Base-by-base conservation (phyloP, 2,888 invertebrate genomes). In the Seira ritae region DNA sequence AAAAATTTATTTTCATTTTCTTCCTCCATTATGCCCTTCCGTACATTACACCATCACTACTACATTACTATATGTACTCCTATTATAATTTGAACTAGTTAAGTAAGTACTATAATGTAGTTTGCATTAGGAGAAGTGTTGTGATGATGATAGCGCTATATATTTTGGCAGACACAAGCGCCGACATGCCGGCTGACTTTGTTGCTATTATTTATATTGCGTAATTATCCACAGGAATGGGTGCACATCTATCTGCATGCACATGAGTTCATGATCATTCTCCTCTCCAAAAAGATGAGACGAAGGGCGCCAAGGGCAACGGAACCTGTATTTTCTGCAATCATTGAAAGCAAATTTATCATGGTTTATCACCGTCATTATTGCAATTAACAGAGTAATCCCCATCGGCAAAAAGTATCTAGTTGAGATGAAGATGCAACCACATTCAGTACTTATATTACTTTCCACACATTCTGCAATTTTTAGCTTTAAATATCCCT, bases 231-330 rank as follows among this genome's bases (percentile, higher is more conserved):
- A 10, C 22, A 20, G 20, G 4, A 55, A 17, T 55, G 55, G 55
- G 20, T 62, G 62, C 62, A 62, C 20, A 20, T 50, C 42, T 4
- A 42, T 4, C 62, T 62, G 62, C 22, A 20, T 62, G 62, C 55
- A 55, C 55, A 62, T 20, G 20, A n/a, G n/a, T n/a, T n/a, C n/a
- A n/a, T 55, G n/a, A 55, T 55, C 55, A 55, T 55, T 12, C 3
- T 55, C 12, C 55, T 55, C 17, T n/a, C 55, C 55, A 46, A 42
- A 65, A n/a, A 77, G 66, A 71, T 65, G 46, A 66, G n/a, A 67
- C n/a, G 50, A 37, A 77, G 77, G 82, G 68, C 82, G 82, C 82
- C 82, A 82, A 62, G 55, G 82, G 82, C 82, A 82, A 77, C 82
- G 82, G 82, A 82, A 82, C 82, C 77, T 69, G 82, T 73, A 77